These are phyloP conservation scores for Drosophila miranda DNA, from an alignment of 1,140 invertebrate genomes.

Conservation along the genomic window DNA sequence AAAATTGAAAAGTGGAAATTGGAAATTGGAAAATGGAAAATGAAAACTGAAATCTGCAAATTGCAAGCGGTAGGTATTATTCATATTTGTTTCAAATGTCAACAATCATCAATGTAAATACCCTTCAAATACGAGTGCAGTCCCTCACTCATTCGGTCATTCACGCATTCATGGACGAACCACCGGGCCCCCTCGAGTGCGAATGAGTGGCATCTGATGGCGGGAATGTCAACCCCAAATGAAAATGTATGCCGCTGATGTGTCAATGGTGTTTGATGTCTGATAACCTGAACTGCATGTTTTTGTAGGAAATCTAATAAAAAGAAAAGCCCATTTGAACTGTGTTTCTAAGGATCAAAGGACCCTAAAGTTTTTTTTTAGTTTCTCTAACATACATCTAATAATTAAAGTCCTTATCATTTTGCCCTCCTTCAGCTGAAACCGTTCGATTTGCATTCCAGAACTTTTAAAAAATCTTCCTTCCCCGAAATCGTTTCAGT, in stretches of 20 bases:
- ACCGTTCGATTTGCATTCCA: too few relatives aligned
- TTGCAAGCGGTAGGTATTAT: constrained; percentile 32
- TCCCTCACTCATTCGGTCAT: constrained; percentile 42
- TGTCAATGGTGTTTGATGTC: constrained; percentile 8
- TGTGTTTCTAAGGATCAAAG: too few relatives aligned
- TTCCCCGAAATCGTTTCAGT: too few relatives aligned
- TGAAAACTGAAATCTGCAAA: constrained; percentile 48
- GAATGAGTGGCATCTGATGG: constrained; percentile 27
- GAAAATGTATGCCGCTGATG: constrained; percentile 11
- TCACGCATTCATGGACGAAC: constrained; percentile 33
- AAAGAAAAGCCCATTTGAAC: too few relatives aligned
- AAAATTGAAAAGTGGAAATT: not conserved
- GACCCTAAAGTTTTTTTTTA: too few relatives aligned
- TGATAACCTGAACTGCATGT: not conserved
- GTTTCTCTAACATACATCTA: too few relatives aligned
- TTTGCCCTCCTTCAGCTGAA: too few relatives aligned
- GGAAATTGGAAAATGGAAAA: constrained; percentile 21
- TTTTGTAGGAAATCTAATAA: too few relatives aligned
- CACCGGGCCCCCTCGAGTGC: constrained; percentile 35
- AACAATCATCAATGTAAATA: constrained; percentile 78
- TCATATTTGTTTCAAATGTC: constrained; percentile 75
- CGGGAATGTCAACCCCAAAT: constrained; percentile 15
- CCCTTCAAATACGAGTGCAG: constrained; percentile 47
- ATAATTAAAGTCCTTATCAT: too few relatives aligned
- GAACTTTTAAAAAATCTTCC: too few relatives aligned